Conservation (phyloP, 2,113 vertebrate species). For the Falcunculus frontatus region DNA sequence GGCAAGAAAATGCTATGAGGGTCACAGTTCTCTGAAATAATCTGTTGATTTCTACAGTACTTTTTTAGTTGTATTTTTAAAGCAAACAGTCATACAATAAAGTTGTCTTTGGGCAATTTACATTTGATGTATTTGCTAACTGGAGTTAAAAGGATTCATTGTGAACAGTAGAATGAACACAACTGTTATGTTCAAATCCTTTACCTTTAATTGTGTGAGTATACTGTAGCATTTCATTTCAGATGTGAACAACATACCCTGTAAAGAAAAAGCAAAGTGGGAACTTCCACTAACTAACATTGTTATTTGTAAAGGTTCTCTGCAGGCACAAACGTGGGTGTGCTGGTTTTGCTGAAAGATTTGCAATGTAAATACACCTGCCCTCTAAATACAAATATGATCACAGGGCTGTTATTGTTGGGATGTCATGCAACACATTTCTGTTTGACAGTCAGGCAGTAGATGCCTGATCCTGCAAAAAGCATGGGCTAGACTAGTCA, state of each 20-base stretch:
- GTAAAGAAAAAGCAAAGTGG: not conserved
- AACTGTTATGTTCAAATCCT: not conserved
- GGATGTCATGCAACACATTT: not conserved
- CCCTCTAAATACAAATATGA: not conserved
- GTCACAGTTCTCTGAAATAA: not conserved
- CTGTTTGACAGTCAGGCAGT: not conserved
- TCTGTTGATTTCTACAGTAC: not conserved
- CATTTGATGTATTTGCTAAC: not conserved
- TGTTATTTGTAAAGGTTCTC: not conserved
- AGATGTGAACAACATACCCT: not conserved
- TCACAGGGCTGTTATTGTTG: not conserved
- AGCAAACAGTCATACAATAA: not conserved
- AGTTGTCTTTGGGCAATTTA: conserved; percentile 31
- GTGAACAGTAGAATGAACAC: not conserved
- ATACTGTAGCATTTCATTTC: not conserved
- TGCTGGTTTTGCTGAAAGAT: not conserved
- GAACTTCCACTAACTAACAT: not conserved
- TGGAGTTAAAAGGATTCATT: not conserved
- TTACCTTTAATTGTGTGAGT: not conserved
- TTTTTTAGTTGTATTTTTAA: not conserved
- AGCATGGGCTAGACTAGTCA: not conserved
- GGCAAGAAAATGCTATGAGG: not conserved
- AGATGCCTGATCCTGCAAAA: not conserved
- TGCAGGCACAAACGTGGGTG: not conserved
- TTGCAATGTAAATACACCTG: conserved; percentile 4